These are phyloP conservation scores for Falco cherrug DNA, from an alignment of 2,797 vertebrate species.

Conservation along the genomic window DNA sequence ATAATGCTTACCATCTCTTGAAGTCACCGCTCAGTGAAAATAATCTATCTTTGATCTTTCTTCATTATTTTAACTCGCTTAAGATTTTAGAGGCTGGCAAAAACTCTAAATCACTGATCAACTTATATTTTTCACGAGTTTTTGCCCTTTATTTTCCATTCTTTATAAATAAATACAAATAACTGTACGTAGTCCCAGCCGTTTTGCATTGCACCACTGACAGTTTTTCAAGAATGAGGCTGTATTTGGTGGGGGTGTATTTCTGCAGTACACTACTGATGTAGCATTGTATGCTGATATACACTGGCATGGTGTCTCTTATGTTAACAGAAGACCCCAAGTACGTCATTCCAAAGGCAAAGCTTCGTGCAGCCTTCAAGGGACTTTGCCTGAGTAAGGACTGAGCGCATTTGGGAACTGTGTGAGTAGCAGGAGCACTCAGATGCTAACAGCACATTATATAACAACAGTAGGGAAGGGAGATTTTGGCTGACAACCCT, in stretches of 20 bases:
- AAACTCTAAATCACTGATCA: background rate
- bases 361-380: background rate
- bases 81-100: background rate
- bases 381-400: background rate
- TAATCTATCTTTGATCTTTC: background rate
- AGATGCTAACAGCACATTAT: fast-evolving
- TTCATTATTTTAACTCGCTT: background rate
- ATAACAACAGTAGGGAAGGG: background rate
- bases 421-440: background rate
- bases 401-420: background rate
- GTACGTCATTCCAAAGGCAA: background rate
- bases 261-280: background rate
- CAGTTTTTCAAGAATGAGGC: background rate
- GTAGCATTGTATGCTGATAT: background rate
- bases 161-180: background rate
- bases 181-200: background rate
- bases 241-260: background rate
- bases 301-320: background rate
- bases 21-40: background rate
- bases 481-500: background rate
- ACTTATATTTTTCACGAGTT: background rate
- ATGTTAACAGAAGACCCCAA: background rate
- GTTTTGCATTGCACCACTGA: background rate
- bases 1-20: background rate
- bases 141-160: background rate